These are phyloP conservation scores for Rousettus leschenaultii DNA, from an alignment of 2,113 vertebrate species.

Conservation along the genomic window DNA sequence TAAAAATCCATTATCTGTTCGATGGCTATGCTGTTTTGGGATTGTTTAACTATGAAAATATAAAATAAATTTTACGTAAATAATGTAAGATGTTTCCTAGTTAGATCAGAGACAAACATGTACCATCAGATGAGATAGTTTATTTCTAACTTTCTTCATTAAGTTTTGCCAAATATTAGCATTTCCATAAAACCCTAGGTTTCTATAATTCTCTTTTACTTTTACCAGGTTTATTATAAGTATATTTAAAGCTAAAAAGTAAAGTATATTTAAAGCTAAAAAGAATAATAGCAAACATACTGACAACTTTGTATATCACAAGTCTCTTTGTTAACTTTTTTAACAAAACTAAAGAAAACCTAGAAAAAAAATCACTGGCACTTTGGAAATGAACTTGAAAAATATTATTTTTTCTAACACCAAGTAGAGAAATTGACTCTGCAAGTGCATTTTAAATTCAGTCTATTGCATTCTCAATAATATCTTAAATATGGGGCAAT, in stretches of 20 bases:
- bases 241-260: not conserved
- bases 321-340: not conserved
- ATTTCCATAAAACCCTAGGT: conserved; percentile 4
- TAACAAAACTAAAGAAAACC: not conserved
- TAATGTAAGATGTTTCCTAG: conserved; percentile 37
- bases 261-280: no score
- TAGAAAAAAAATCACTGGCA: not conserved
- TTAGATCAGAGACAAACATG: conserved; percentile 11
- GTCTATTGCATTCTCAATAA: conserved; percentile 42
- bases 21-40: conserved; percentile 72
- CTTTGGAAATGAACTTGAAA: not conserved
- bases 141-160: conserved; percentile 37
- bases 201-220: conserved; percentile 45
- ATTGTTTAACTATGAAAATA: conserved; percentile 76
- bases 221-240: conserved; percentile 37
- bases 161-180: conserved; percentile 23
- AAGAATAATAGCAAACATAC: not conserved
- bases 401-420: not conserved
- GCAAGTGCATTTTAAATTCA: conserved; percentile 47
- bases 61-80: conserved; percentile 78
- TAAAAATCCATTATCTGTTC: conserved; percentile 75
- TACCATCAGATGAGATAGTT: conserved; percentile 22
- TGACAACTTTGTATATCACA: not conserved
- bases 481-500: conserved; percentile 52
- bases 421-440: not conserved